Base-by-base conservation (phyloP, 2,113 vertebrate species). In the Scytalopus superciliaris region DNA sequence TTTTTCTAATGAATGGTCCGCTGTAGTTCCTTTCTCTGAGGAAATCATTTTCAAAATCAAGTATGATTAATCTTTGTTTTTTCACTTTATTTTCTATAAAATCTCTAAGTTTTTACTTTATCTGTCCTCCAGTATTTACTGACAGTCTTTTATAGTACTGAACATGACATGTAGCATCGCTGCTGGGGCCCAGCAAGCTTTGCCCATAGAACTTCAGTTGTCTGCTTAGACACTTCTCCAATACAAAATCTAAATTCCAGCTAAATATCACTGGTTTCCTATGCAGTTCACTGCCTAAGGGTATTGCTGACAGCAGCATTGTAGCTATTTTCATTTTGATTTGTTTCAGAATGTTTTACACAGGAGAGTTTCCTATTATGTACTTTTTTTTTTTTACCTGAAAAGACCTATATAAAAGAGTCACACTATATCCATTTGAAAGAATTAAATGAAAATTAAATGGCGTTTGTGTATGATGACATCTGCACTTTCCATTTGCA, bases 101-200 rank as follows among this genome's bases (percentile, higher is more conserved):
- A 40, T 49, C 6, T 42, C 30, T 40, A 62, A 45, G 11, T 31
- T 16, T 44, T 64, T 64, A 27, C 19, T 80, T 88, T 52, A 3
- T 45, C n/a, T 25, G 2, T 50, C 14, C 12, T 82, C 27, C 22
- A 63, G 19, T 63, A 49, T 73, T 55, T 69, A 31, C 52, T 85
- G 42, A 12, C 11, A 47, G 7, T 68, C 18, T 57, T 33, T n/a
- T 5, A 25, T 4, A 55, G 7, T 33, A 44, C 39, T 40, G 21
- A 73, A 53, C 0, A 0, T 35, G 7, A 7, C 23, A 62, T 24
- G 27, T 25, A 28, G 3, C 15, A 47, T 42, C 23, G 31, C 22
- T 68, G 18, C 33, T 49, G 37, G 9, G 23, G 4, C 13, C 4
- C 25, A 80, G 56, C 7, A 88, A 12, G 27, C 37, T 53, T 84